Percentiles rank a stretch among this genome's conserved stretches.
Evolutionary conservation across 1,140 invertebrate genomes (phyloP).

Genomic region (Drosophila oshimai): DNA sequence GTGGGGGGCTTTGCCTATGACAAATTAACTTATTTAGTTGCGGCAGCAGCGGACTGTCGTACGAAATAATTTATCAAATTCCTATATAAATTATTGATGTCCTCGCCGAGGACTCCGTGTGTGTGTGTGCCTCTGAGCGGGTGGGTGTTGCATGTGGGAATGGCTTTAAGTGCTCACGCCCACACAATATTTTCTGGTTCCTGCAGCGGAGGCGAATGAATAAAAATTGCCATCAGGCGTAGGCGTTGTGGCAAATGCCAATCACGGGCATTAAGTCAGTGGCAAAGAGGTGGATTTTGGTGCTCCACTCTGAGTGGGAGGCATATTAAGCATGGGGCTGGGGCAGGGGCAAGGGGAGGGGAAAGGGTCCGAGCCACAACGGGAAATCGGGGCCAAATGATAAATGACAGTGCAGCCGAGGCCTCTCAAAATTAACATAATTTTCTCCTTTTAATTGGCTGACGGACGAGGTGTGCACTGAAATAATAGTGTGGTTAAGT

Average conservation of each 20-base stretch:
- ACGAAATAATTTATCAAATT: constrained; percentile 73
- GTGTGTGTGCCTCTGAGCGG: not conserved
- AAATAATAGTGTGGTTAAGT: too few relatives aligned
- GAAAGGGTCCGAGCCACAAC: constrained; percentile 4
- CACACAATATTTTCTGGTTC: constrained; percentile 22
- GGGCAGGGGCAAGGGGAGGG: not conserved
- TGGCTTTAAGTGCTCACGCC: constrained; percentile 21
- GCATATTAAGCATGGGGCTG: constrained; percentile 1
- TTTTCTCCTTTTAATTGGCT: constrained; percentile 46
- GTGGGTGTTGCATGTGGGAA: constrained; percentile 5
- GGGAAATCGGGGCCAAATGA: constrained; percentile 57
- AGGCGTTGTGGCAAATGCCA: constrained; percentile 41
- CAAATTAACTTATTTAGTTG: constrained; percentile 62
- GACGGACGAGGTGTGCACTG: not conserved
- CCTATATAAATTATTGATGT: constrained; percentile 58
- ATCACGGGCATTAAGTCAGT: constrained; percentile 30
- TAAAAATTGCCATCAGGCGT: constrained; percentile 36
- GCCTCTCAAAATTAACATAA: constrained; percentile 63
- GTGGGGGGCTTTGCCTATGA: constrained; percentile 10
- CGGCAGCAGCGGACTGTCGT: constrained; percentile 37
- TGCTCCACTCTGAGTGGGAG: not conserved
- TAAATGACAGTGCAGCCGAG: constrained; percentile 57
- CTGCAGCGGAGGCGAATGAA: constrained; percentile 5
- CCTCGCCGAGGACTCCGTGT: not conserved
- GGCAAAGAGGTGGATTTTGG: constrained; percentile 3